Percentiles rank a stretch among this genome's conserved stretches.
Conservation (phyloP, 2,888 invertebrate species). For the Ceriagrion tenellum region DNA sequence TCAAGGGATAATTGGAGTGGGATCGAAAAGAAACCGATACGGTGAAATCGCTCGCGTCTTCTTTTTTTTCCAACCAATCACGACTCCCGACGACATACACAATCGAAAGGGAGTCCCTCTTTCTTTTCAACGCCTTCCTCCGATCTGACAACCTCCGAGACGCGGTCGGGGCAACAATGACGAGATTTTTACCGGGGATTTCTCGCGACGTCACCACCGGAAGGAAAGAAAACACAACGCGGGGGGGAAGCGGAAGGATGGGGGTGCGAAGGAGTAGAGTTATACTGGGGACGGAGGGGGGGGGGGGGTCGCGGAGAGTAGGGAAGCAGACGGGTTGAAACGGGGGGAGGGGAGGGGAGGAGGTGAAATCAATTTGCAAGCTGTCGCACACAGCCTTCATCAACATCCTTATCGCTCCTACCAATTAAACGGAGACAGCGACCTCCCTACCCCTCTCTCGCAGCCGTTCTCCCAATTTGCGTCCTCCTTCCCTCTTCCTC, state of each 20-base stretch:
- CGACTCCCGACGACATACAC: neutral
- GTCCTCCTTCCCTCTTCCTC: neutral
- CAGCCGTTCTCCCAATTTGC: conserved; percentile 1
- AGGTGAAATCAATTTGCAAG: conserved; percentile 41
- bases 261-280: no score
- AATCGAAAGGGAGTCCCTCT: neutral
- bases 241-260: neutral
- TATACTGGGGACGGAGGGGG: neutral
- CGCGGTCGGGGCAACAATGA: neutral
- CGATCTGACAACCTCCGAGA: neutral
- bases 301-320: no score
- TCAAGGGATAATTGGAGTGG: neutral
- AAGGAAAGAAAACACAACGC: neutral
- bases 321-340: neutral
- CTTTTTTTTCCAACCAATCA: neutral
- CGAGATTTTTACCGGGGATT: neutral
- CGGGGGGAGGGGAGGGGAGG: neutral
- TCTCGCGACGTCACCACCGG: neutral
- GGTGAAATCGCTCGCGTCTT: neutral
- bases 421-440: conserved; percentile 44
- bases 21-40: neutral
- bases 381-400: conserved; percentile 49
- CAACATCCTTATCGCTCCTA: conserved; percentile 48
- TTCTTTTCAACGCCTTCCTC: neutral
- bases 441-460: no score